phyloP scores from a whole-genome alignment of 1,140 invertebrate genomes.

The Platorchestia sp. region DNA sequence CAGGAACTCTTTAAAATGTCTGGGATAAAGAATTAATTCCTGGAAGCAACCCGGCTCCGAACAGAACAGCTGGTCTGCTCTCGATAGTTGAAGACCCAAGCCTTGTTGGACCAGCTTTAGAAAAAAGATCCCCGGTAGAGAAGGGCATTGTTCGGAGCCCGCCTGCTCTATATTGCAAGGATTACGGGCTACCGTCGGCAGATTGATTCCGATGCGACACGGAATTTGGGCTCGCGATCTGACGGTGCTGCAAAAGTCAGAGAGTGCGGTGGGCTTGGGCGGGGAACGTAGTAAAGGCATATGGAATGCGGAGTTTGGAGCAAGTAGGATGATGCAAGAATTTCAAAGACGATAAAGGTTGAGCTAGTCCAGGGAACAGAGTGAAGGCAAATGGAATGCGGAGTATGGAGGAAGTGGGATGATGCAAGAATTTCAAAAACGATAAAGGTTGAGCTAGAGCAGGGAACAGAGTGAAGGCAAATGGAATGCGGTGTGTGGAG shows the following conservation, averaged over 20 bases:
- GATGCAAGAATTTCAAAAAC: too few species aligned
- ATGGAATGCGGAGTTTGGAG: not conserved
- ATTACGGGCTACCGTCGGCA: not conserved
- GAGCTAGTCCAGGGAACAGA: too few species aligned
- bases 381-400: not conserved
- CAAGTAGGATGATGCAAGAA: too few species aligned
- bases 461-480: too few species aligned
- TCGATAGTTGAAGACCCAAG: not conserved
- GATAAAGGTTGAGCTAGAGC: too few species aligned
- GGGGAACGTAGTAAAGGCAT: not conserved
- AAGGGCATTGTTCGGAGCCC: not conserved
- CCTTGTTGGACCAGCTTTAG: not conserved
- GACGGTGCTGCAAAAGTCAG: not conserved
- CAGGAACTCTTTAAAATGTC: too few species aligned
- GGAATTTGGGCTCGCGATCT: not conserved
- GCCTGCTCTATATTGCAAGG: not conserved
- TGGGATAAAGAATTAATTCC: too few species aligned
- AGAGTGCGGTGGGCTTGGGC: not conserved
- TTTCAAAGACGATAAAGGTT: too few species aligned
- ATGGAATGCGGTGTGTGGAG: not conserved
- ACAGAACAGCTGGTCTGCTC: not conserved
- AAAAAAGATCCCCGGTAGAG: not conserved
- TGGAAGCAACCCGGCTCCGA: not conserved
- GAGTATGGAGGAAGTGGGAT: too few species aligned
- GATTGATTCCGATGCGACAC: not conserved